Percentiles rank a stretch among this genome's conserved stretches.
phyloP scores from a whole-genome alignment of 2,888 invertebrate genomes.

The Philonicus albiceps region DNA sequence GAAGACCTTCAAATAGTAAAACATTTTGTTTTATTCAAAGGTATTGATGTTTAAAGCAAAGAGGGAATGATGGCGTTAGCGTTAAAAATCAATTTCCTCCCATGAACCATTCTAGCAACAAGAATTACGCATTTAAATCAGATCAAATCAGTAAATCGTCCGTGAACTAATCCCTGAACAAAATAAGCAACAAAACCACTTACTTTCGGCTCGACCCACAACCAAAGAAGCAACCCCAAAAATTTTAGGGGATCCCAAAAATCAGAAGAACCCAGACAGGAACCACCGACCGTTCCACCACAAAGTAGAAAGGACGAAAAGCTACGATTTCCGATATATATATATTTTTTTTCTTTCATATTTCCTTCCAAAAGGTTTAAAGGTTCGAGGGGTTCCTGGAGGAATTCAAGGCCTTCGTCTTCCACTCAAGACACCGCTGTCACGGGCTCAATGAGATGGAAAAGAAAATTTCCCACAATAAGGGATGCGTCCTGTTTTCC shows the following conservation, averaged over 20 bases:
- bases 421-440: background rate
- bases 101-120: background rate
- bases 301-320: conserved; percentile 23
- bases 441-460: conserved; percentile 46
- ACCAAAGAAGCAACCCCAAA: background rate
- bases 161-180: conserved; percentile 38
- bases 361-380: background rate
- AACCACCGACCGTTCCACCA: background rate
- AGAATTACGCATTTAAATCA: conserved; percentile 42
- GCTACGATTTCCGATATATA: background rate
- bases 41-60: background rate
- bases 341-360: background rate
- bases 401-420: background rate
- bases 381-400: background rate
- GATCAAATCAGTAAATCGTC: conserved; percentile 43
- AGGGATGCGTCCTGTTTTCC: conserved; percentile 36
- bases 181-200: conserved; percentile 11
- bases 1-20: background rate
- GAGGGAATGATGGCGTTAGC: background rate
- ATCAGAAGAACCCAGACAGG: conserved; percentile 9
- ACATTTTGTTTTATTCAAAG: background rate
- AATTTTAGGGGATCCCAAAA: conserved; percentile 4
- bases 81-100: conserved; percentile 25
- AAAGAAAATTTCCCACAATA: conserved; percentile 49
- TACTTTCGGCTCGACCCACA: background rate